A percentile compares a stretch with the other conserved stretches of the same genome.
These are phyloP conservation scores for Hydrozoanthus gracilis DNA, from an alignment of 92 coral and sea anemone species.

Conservation along the genomic window DNA sequence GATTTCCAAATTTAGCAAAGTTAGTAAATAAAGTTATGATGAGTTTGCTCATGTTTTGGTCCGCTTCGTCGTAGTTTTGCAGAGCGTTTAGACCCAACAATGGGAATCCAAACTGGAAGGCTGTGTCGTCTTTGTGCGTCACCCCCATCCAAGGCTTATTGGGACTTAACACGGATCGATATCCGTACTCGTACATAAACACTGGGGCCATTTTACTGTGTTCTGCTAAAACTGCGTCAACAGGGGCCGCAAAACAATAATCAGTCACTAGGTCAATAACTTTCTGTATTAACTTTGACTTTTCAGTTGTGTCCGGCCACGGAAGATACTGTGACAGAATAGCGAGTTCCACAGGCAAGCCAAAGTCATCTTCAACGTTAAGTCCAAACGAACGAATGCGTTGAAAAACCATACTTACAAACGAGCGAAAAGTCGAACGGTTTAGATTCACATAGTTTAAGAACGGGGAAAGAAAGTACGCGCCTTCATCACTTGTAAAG, in stretches of 20 bases:
- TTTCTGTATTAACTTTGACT: conserved; percentile 39
- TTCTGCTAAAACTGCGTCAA: conserved; percentile 64
- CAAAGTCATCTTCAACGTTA: neutral
- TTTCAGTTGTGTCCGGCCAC: conserved; percentile 68
- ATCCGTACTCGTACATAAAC: conserved; percentile 71
- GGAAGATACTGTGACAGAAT: conserved; percentile 70
- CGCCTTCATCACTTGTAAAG: conserved; percentile 88
- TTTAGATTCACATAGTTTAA: conserved; percentile 21
- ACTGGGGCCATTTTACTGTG: conserved; percentile 68
- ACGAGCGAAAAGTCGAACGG: neutral
- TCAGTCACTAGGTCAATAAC: conserved; percentile 72
- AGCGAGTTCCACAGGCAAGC: neutral
- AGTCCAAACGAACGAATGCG: conserved; percentile 13
- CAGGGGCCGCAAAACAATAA: conserved; percentile 76
- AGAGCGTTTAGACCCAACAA: conserved; percentile 64
- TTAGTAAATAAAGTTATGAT: conserved; percentile 75
- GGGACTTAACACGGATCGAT: conserved; percentile 71
- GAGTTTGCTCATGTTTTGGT: conserved; percentile 71
- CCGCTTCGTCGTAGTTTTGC: conserved; percentile 71
- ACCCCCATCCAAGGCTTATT: conserved; percentile 70
- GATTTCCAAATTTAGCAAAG: conserved; percentile 85
- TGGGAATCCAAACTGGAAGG: conserved; percentile 87
- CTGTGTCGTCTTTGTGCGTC: conserved; percentile 83
- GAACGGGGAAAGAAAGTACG: conserved; percentile 53
- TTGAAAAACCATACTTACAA: neutral